phyloP scores from a whole-genome alignment of 2,888 invertebrate genomes.

The Crematogaster levior region DNA sequence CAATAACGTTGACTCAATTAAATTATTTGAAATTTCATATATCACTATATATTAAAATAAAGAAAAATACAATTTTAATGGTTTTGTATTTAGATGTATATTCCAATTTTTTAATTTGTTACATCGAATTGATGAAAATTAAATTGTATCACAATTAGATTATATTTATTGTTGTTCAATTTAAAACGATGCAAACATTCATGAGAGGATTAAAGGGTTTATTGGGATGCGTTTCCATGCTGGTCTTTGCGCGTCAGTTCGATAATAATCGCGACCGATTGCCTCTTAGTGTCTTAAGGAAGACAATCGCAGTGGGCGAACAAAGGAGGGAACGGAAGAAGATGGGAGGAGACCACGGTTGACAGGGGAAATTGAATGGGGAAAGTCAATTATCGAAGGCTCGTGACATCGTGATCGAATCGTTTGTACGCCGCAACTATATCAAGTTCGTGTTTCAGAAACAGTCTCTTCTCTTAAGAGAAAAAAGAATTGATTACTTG shows the following conservation, averaged over 20 bases:
- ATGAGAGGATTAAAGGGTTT: neutral
- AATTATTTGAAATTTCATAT: neutral
- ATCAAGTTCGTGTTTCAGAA: slow-evolving; percentile 42
- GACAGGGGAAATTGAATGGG: slow-evolving; percentile 70
- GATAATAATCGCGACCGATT: slow-evolving; percentile 37
- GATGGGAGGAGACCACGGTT: slow-evolving; percentile 44
- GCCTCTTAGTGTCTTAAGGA: slow-evolving; percentile 17
- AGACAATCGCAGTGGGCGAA: neutral
- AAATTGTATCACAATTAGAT: neutral
- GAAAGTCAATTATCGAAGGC: slow-evolving; percentile 71
- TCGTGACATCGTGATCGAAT: slow-evolving; percentile 53
- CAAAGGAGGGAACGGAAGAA: neutral
- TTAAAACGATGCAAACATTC: neutral
- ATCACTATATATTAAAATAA: neutral
- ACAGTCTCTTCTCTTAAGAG: neutral
- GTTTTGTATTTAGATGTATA: neutral
- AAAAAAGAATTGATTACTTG: slow-evolving; percentile 9
- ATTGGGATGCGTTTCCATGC: neutral
- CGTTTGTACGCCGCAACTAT: slow-evolving; percentile 15
- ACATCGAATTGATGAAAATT: neutral
- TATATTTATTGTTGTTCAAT: neutral
- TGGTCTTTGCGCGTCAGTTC: neutral
- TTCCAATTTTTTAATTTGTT: neutral
- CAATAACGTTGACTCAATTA: neutral
- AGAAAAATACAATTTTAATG: slow-evolving; percentile 4